A percentile compares a stretch with the other conserved stretches of the same genome.
phyloP scores from a whole-genome alignment of 2,888 invertebrate genomes.

The Heteromyza rotundicornis region DNA sequence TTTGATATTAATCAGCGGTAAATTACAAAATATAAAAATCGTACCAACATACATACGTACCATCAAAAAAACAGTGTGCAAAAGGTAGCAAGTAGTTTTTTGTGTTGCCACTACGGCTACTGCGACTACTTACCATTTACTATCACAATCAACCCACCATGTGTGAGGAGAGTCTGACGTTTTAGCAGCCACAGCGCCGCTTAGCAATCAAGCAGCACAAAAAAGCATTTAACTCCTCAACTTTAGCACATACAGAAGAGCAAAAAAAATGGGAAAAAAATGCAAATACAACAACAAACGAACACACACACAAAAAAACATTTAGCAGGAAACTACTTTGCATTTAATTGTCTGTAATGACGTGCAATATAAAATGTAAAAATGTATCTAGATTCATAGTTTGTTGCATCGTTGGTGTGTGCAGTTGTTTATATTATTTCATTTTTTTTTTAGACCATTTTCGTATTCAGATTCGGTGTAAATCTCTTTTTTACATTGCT shows the following conservation, averaged over 20 bases:
- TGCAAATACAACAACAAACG: not conserved
- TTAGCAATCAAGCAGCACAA: too few species aligned
- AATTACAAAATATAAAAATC: conserved; percentile 2
- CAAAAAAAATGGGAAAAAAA: not conserved
- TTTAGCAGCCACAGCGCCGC: too few species aligned
- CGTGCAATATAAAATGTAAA: conserved; percentile 62
- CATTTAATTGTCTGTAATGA: conserved; percentile 64
- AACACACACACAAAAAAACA: conserved; percentile 33
- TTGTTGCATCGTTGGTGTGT: conserved; percentile 8
- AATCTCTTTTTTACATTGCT: conserved; percentile 18
- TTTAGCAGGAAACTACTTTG: conserved; percentile 63
- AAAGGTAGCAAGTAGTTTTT: not conserved
- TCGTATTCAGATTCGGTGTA: too few species aligned
- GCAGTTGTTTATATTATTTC: not conserved
- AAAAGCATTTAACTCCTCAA: conserved; percentile 56
- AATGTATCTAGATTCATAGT: conserved; percentile 33
- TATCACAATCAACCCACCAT: too few species aligned
- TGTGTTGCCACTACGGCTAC: conserved; percentile 35
- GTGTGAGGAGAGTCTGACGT: too few species aligned
- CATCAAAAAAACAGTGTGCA: not conserved
- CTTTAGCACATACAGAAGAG: conserved; percentile 33
- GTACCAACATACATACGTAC: not conserved
- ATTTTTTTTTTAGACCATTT: too few species aligned
- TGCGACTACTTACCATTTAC: too few species aligned
- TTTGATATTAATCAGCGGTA: conserved; percentile 17